Evolutionary conservation across 2,888 invertebrate genomes (phyloP), one percentile per base, ranked within the genome.

Genomic region (Leptinotarsa haldemani): DNA sequence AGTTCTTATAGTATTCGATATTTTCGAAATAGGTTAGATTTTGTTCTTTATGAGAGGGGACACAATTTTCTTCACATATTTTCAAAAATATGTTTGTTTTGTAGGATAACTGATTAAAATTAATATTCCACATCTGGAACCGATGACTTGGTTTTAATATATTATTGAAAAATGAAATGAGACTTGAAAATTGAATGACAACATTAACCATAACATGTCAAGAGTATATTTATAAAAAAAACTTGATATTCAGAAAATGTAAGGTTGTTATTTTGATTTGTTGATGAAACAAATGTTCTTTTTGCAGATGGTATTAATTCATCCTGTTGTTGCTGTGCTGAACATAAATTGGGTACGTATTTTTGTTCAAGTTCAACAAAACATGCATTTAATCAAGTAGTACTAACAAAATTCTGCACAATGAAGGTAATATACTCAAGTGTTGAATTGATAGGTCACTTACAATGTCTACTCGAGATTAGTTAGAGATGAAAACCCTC

Each of bases 321-420:
- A 16, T 65, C 50, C n/a, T 64, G 64, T 65, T 65, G 65, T 65
- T 65, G 65, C 65, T 65, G 50, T 48, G 50, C 46, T 65, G 65
- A 65, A 7, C 65, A 48, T 65, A 65, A 48, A 65, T 48, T 65
- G 48, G 65, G 50, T 65, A 65, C 48, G 48, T 25, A 25, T 25
- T 58, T 58, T 25, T 25, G 25, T 25, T 25, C 25, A 25, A 25
- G 58, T 58, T 58, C 22, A 58, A 25, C 25, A 25, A 58, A 58
- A 16, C 15, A 58, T 15, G 13, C 58, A 58, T 58, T 18, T 25
- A 25, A 25, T 25, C 25, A 25, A 53, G n/a, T 53, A 53, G 53
- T 25, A 25, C 25, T 25, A 25, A 53, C 53, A 53, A 53, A 53
- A n/a, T 53, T 53, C 53, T 53, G 53, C 18, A 53, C 5, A n/a